phyloP scores from a whole-genome alignment of 2,113 vertebrate genomes.

The Phylloscopus whistleri region DNA sequence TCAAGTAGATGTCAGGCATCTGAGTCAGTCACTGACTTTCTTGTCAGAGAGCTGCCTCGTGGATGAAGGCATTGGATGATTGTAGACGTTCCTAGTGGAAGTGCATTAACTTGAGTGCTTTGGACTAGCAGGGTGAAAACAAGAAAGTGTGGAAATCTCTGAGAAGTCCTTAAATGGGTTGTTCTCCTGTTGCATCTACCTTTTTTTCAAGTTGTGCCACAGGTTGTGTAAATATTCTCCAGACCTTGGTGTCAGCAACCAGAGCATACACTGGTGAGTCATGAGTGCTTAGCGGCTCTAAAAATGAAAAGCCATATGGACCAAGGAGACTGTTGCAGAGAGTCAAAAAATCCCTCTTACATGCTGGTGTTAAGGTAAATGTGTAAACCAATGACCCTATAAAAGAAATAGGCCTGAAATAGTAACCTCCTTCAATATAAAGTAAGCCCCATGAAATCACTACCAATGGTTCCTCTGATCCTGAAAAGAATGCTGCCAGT shows the following conservation, averaged over 20 bases:
- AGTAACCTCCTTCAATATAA: slow-evolving; percentile 13
- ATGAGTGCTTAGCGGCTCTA: background rate
- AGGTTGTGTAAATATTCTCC: background rate
- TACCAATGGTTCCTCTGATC: background rate
- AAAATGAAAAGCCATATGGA: background rate
- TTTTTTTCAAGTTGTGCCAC: background rate
- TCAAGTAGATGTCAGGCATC: background rate
- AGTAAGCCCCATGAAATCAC: slow-evolving; percentile 29
- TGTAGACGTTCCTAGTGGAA: background rate
- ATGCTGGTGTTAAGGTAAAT: background rate
- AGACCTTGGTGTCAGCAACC: background rate
- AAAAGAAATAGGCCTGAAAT: slow-evolving; percentile 26
- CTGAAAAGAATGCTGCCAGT: background rate
- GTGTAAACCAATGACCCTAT: background rate
- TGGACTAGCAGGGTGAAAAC: background rate
- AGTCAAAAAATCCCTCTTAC: background rate
- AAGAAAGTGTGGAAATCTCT: background rate
- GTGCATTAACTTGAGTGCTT: background rate
- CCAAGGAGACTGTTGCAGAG: background rate
- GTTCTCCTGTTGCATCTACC: background rate
- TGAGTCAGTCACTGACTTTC: background rate
- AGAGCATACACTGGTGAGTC: background rate
- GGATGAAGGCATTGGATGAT: background rate
- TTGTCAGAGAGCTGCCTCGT: background rate
- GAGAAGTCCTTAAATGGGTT: background rate